Base-by-base conservation (phyloP, 2,797 vertebrate species). In the Thaleichthys pacificus region DNA sequence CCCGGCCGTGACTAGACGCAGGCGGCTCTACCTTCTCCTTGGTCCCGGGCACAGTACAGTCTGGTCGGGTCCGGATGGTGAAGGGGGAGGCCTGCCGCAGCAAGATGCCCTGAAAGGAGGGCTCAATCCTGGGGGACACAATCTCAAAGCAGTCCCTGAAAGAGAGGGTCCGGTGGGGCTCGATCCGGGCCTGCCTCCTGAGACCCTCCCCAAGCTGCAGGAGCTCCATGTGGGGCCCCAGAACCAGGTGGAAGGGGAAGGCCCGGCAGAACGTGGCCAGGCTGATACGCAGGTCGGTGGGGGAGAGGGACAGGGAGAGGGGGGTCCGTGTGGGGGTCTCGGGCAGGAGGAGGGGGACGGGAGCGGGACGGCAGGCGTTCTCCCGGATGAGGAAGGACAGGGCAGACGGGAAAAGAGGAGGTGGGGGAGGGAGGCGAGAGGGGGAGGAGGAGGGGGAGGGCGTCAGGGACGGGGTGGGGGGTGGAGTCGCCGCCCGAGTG, bases 121-220 rank as follows among this genome's bases (percentile, higher is more conserved):
- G 94, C 72, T 93, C 93, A 75, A 98, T 95, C 89, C 95, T 96
- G 69, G 98, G 98, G 35, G 96, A 99, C 70, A 98, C 94, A 9
- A 99, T 95, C 88, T 98, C 95, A 9, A 99, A 99, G 91, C 95
- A 96, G 89, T 98, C 96, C 84, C 94, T 92, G 84, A 99, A 99
- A 60, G 86, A 95, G 87, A 96, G 90, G 22, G 86, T 91, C 89
- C 96, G 94, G 80, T 96, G 94, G 68, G 87, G 82, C 66, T 99
- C 97, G 61, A 94, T 95, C 81, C 94, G 95, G 75, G 96, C 92
- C 83, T 98, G 96, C 81, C 94, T 96, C 79, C 97, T 89, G 62
- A 99, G 87, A 60, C 97, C 97, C 88, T 97, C 98, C 21, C 98
- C 98, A 12, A 98, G 94, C 91, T 99, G 97, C 70, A 99, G 92